A percentile compares a stretch with the other conserved stretches of the same genome.
These are phyloP conservation scores for Pseudolycoriella hygida DNA, from an alignment of 2,888 invertebrate genomes.

Conservation along the genomic window DNA sequence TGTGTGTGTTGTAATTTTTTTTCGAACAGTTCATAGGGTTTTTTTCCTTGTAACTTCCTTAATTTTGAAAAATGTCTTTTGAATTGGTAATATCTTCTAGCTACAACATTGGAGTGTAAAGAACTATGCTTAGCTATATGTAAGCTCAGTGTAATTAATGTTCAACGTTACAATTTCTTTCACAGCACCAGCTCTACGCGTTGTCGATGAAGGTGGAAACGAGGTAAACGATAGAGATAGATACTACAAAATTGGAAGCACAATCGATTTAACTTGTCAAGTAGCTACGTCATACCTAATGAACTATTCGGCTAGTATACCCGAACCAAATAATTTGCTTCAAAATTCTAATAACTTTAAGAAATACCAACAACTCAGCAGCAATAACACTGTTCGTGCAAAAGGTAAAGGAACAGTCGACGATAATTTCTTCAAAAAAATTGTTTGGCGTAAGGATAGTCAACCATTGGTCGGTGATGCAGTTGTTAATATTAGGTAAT, in stretches of 20 bases:
- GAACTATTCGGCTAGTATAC: slow-evolving; percentile 11
- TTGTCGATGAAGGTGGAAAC: slow-evolving; percentile 51
- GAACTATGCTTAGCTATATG: too few species aligned
- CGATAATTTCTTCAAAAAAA: slow-evolving; percentile 5
- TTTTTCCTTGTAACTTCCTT: too few species aligned
- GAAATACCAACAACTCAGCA: not conserved
- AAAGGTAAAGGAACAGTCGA: not conserved
- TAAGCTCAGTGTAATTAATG: too few species aligned
- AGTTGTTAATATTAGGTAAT: slow-evolving; percentile 9
- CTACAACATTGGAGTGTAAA: too few species aligned
- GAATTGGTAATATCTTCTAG: too few species aligned
- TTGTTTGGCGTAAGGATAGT: slow-evolving; percentile 10
- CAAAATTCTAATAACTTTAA: not conserved
- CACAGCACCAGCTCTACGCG: slow-evolving; percentile 51
- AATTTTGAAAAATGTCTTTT: too few species aligned
- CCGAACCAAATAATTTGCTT: slow-evolving; percentile 4
- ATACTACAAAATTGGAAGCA: slow-evolving; percentile 56
- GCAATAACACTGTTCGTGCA: not conserved
- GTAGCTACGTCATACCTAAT: slow-evolving; percentile 30
- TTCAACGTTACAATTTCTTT: too few species aligned
- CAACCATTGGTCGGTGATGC: slow-evolving; percentile 8
- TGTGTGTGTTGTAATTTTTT: too few species aligned
- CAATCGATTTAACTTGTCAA: slow-evolving; percentile 47
- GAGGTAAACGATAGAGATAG: slow-evolving; percentile 52
- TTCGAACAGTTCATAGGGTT: too few species aligned